Evolutionary conservation across 2,113 vertebrate genomes (phyloP), one percentile per base, ranked within the genome.

Genomic region (Eupsittula cactorum): DNA sequence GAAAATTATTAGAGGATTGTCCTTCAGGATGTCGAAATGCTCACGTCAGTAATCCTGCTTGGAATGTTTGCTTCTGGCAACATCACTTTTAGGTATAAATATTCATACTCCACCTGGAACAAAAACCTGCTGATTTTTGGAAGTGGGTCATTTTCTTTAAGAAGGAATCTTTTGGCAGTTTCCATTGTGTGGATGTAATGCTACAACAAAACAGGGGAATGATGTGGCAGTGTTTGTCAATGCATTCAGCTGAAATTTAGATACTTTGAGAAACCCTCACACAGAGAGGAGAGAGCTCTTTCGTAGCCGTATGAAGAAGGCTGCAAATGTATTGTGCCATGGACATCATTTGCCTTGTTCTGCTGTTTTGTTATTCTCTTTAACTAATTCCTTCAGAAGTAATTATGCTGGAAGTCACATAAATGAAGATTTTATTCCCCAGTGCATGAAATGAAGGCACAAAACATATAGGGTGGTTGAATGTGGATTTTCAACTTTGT

Each of bases 41-140:
- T 96, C 81, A 60, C 88, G 59, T 97, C 75, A 88, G 42, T 90
- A 83, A 92, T 92, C 62, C 44, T 88, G 14, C 87, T 46, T 93
- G 88, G 88, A 95, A 63, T 95, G 76, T 91, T 96, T 97, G 90
- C 89, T 97, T 96, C 94, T 95, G 94, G 97, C 92, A 92, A 97
- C 85, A 88, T 97, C 25, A 19, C 97, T 94, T 93, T 90, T 82
- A 94, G 53, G 81, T 96, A 96, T 97, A 97, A 97, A 97, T 98
- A 98, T 98, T 98, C 90, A 97, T 97, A 95, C 89, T 97, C 94
- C 57, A 97, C 96, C 92, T 97, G 50, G 83, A 96, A 97, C 92
- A 94, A 95, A 96, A 97, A 98, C 88, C 71, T 97, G 95, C 95
- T 97, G 95, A 96, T 96, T 97, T 97, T 95, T 97, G 62, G 83